phyloP scores from a whole-genome alignment of 2,888 invertebrate species.

The Esperia sulphurella region DNA sequence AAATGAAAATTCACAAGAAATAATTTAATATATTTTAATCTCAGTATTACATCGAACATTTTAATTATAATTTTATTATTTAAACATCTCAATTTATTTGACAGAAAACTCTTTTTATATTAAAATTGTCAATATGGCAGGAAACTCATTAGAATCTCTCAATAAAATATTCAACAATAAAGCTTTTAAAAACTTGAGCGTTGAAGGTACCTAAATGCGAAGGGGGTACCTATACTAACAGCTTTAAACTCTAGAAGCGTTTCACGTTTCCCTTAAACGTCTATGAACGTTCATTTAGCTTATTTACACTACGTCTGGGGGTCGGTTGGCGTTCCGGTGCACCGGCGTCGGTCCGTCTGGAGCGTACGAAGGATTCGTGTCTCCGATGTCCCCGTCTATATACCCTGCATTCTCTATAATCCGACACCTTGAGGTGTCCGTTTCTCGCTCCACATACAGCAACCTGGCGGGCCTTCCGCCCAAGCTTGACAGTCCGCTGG shows the following conservation, averaged over 20 bases:
- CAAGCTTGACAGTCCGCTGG: constrained; percentile 44
- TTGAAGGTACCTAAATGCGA: constrained; percentile 70
- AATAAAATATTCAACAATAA: constrained; percentile 72
- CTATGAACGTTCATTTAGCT: constrained; percentile 32
- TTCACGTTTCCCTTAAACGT: constrained; percentile 74
- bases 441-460: constrained; percentile 56
- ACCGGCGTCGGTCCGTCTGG: constrained; percentile 69
- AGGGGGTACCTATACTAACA: constrained; percentile 68
- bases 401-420: constrained; percentile 75
- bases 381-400: constrained; percentile 61
- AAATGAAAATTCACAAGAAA: constrained; percentile 1
- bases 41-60: constrained; percentile 67
- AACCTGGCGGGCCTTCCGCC: constrained; percentile 67
- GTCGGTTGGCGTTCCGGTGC: constrained; percentile 40
- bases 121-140: constrained; percentile 57
- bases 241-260: constrained; percentile 73
- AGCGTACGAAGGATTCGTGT: constrained; percentile 68
- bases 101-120: constrained; percentile 54
- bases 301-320: constrained; percentile 55
- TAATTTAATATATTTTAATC: constrained; percentile 10
- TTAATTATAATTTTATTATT: constrained; percentile 50
- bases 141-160: constrained; percentile 68
- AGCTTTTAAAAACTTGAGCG: constrained; percentile 76
- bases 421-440: constrained; percentile 62
- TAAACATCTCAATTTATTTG: constrained; percentile 52